These are phyloP conservation scores for Scaeva pyrastri DNA, from an alignment of 2,888 invertebrate genomes.

Conservation along the genomic window DNA sequence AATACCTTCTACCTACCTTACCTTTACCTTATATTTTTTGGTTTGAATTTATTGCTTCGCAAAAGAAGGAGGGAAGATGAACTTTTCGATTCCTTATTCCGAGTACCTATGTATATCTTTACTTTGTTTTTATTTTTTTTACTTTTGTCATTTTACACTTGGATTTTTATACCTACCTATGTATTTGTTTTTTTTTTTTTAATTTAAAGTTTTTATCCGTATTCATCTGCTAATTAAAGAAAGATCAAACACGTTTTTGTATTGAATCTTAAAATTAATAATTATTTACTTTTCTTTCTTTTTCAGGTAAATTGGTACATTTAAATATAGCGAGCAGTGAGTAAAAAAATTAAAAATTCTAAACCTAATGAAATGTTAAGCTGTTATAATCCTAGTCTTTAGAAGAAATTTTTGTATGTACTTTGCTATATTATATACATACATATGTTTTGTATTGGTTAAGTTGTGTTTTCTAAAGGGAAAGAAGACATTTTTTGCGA, in stretches of 20 bases:
- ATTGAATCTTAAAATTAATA: not conserved
- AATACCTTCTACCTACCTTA: slow-evolving; percentile 46
- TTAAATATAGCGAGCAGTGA: slow-evolving; percentile 29
- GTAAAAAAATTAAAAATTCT: slow-evolving; percentile 22
- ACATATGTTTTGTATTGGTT: no score
- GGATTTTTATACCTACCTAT: not conserved
- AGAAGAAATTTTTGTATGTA: no score
- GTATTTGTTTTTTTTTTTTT: slow-evolving; percentile 21
- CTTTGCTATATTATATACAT: no score
- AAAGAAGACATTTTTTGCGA: no score
- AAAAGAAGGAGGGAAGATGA: slow-evolving; percentile 3
- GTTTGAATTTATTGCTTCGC: slow-evolving; percentile 42
- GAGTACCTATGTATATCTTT: slow-evolving; percentile 59
- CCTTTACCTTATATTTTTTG: slow-evolving; percentile 14
- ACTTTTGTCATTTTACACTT: slow-evolving; percentile 38
- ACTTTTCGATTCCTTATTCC: slow-evolving; percentile 20
- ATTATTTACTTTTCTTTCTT: slow-evolving; percentile 14
- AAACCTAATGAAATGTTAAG: no score
- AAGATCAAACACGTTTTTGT: slow-evolving; percentile 10
- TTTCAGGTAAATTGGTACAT: slow-evolving; percentile 55
- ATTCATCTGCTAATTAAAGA: slow-evolving; percentile 3
- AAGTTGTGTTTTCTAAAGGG: no score
- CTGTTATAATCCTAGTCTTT: no score
- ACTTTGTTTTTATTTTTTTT: slow-evolving; percentile 35
- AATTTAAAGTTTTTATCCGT: slow-evolving; percentile 20